Evolutionary conservation across 2,888 invertebrate species (phyloP).

Genomic region (Pyrrhosoma nymphula): DNA sequence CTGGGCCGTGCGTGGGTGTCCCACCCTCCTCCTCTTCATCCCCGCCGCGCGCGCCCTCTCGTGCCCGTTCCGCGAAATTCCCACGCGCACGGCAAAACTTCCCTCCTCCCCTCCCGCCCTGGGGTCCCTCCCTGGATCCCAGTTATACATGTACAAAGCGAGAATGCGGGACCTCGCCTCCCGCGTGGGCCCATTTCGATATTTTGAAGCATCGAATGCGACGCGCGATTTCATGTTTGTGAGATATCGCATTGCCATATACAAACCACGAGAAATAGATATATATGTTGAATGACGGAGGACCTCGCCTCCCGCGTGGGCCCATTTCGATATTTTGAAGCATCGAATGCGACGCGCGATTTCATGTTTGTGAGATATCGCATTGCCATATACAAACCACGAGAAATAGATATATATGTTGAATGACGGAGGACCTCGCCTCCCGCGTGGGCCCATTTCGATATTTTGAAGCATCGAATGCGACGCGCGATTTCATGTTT

Average conservation of each 20-base stretch:
- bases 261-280: too few relatives aligned
- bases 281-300: neutral
- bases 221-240: too few relatives aligned
- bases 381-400: too few relatives aligned
- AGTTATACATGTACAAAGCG: neutral
- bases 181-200: neutral
- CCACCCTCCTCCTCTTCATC: neutral
- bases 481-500: too few relatives aligned
- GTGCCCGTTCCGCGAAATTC: neutral
- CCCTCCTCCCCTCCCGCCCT: too few relatives aligned
- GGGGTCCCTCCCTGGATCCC: too few relatives aligned
- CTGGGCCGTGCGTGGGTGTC: neutral
- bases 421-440: neutral
- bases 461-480: too few relatives aligned
- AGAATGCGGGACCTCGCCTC: neutral
- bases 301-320: neutral
- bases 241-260: too few relatives aligned
- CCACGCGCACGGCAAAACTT: neutral
- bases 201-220: too few relatives aligned
- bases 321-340: too few relatives aligned
- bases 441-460: neutral
- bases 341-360: too few relatives aligned
- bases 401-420: neutral
- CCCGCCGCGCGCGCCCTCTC: neutral
- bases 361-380: too few relatives aligned